phyloP scores from a whole-genome alignment of 2,797 vertebrate species.

The Anableps anableps region DNA sequence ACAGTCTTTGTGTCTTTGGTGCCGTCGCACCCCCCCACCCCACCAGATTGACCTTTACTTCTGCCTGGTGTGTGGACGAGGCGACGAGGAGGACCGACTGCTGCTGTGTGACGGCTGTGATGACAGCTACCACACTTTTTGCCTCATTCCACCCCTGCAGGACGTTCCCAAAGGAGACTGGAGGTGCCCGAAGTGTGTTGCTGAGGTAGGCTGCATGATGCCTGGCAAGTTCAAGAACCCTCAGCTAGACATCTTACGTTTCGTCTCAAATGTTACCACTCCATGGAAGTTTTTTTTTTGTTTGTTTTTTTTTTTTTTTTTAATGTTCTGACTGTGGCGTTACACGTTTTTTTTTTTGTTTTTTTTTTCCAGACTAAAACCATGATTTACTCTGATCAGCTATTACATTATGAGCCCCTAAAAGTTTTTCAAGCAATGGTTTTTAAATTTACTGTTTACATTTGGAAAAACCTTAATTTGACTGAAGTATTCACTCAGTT shows the following conservation, averaged over 20 bases:
- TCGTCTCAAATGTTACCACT: not conserved
- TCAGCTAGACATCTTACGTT: too few species aligned
- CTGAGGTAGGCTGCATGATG: constrained; percentile 84
- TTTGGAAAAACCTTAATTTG: not conserved
- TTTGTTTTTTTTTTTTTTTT: not conserved
- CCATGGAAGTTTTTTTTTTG: not conserved
- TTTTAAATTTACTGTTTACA: not conserved
- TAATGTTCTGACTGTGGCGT: too few species aligned
- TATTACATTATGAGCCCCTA: not conserved
- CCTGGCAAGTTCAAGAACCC: not conserved
- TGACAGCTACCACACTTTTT: constrained; percentile 99
- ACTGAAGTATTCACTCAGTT: too few species aligned
- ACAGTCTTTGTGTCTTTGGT: not conserved
- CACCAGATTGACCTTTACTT: constrained; percentile 96
- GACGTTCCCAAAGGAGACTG: constrained; percentile 98
- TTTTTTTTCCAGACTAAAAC: not conserved
- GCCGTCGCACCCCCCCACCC: not conserved
- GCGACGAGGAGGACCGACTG: constrained; percentile 95
- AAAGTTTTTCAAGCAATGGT: too few species aligned
- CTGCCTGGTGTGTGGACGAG: constrained; percentile 96
- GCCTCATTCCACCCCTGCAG: constrained; percentile 94
- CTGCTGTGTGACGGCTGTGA: constrained; percentile 97
- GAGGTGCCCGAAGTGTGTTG: constrained; percentile 97
- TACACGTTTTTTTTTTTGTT: not conserved
- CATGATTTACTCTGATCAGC: not conserved